Evolutionary conservation across 2,797 vertebrate species (phyloP), one percentile per base, ranked within the genome.

Genomic region (Loris lydekkerianus): DNA sequence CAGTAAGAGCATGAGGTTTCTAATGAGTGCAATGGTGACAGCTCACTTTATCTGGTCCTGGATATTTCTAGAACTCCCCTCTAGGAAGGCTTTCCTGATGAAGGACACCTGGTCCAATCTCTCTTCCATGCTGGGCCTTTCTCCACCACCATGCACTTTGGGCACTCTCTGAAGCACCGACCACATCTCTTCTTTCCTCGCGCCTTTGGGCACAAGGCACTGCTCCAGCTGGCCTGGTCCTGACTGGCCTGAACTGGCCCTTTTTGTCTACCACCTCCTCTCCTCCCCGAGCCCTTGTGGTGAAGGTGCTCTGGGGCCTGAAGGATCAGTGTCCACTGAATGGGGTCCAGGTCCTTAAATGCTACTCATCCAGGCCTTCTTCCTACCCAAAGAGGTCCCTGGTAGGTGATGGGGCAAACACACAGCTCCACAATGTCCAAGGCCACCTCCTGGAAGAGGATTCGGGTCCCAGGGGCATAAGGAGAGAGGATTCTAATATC

Each of bases 71-170:
- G 76, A 75, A n/a, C 3, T 18, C 43, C 40, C 31, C 25, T 70
- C 63, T 6, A 65, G 23, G 18, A 86, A 89, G 63, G 25, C 72
- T 88, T 60, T 56, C 34, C 23, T 18, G 65, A 56, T 10, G 6
- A 40, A 43, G 9, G 10, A 7, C 17, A 43, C 65, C 70, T 37
- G n/a, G 7, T 18, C 34, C 37, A 21, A 3, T 34, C 4, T 43
- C 80, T 9, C 13, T 27, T 49, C 65, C n/a, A 8, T 2, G 13
- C 20, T 10, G 0, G n/a, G 46, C 34, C 46, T 15, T 8, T 29
- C 37, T 43, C 46, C 9, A 13, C 43, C 14, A 15, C 1, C 23
- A 40, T 3, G 37, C 11, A 20, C 37, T 53, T 27, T 0, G 1
- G 53, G 21, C 18, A 63, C 23, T 78, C 81, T 27, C 49, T 31